Percentiles rank a stretch among this genome's conserved stretches.
phyloP scores from a whole-genome alignment of 2,113 vertebrate species.

The Paramisgurnus dabryanus region DNA sequence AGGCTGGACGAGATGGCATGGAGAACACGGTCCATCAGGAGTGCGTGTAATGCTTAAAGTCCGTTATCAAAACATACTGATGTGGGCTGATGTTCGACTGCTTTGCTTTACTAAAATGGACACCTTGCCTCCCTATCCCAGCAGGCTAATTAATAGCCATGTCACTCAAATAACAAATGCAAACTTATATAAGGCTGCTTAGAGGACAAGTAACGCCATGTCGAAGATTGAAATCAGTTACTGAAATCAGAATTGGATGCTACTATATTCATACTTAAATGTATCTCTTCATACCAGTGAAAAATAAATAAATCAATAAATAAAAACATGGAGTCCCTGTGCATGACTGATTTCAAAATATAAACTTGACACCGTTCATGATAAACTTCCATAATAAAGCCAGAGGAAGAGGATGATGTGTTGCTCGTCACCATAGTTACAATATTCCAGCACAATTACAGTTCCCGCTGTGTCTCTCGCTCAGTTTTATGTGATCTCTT shows the following conservation, averaged over 20 bases:
- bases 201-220: neutral
- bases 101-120: conserved; percentile 38
- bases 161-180: conserved; percentile 43
- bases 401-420: conserved; percentile 36
- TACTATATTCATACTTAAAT: too few species aligned
- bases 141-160: conserved; percentile 52
- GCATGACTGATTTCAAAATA: conserved; percentile 42
- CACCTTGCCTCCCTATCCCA: conserved; percentile 11
- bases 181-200: conserved; percentile 15
- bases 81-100: conserved; percentile 40
- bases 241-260: too few species aligned
- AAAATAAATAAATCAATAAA: conserved; percentile 28
- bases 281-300: conserved; percentile 11
- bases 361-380: conserved; percentile 54
- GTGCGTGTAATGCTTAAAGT: conserved; percentile 40
- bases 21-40: conserved; percentile 47
- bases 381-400: conserved; percentile 56
- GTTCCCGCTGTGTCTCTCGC: conserved; percentile 47
- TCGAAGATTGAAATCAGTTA: too few species aligned
- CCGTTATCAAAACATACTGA: conserved; percentile 45
- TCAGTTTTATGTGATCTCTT: conserved; percentile 58
- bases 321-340: conserved; percentile 21
- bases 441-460: conserved; percentile 57
- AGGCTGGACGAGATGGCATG: conserved; percentile 30
- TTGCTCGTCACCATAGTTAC: conserved; percentile 56